These are phyloP conservation scores for Sander lucioperca DNA, from an alignment of 2,113 vertebrate genomes.

Conservation along the genomic window DNA sequence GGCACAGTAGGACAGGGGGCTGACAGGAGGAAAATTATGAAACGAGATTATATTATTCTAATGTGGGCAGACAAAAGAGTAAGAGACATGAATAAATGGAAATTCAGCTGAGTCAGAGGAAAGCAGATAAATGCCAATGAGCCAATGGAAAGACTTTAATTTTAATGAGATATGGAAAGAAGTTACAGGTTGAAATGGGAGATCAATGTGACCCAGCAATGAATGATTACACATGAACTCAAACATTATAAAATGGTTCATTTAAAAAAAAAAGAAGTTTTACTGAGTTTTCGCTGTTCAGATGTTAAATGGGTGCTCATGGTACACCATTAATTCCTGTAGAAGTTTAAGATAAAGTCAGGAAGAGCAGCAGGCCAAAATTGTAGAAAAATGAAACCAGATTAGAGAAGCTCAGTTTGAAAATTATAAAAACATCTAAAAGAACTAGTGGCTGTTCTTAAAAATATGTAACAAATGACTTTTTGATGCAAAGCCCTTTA, in stretches of 20 bases:
- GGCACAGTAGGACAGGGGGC: slow-evolving; percentile 60
- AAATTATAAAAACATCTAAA: neutral
- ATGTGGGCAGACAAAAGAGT: slow-evolving; percentile 72
- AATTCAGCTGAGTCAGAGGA: slow-evolving; percentile 75
- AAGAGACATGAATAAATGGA: slow-evolving; percentile 72
- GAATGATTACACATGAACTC: slow-evolving; percentile 50
- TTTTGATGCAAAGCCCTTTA: neutral
- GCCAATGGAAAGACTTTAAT: slow-evolving; percentile 62
- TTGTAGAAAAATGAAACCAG: neutral
- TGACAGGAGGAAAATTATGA: slow-evolving; percentile 64
- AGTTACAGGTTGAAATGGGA: slow-evolving; percentile 55
- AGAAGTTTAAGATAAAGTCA: slow-evolving; percentile 12
- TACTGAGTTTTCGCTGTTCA: slow-evolving; percentile 30
- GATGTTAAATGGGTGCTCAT: slow-evolving; percentile 24
- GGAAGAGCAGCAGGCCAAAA: neutral
- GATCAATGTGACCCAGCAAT: slow-evolving; percentile 60
- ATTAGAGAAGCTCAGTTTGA: neutral
- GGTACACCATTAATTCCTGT: neutral
- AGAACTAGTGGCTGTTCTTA: neutral
- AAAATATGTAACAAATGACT: neutral
- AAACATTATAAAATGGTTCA: slow-evolving; percentile 42
- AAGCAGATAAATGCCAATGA: slow-evolving; percentile 77
- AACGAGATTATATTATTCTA: slow-evolving; percentile 77
- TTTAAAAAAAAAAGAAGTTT: slow-evolving; percentile 17
- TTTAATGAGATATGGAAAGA: slow-evolving; percentile 68